Evolutionary conservation across 2,797 vertebrate genomes (phyloP).

Genomic region (Scarus forsteni): DNA sequence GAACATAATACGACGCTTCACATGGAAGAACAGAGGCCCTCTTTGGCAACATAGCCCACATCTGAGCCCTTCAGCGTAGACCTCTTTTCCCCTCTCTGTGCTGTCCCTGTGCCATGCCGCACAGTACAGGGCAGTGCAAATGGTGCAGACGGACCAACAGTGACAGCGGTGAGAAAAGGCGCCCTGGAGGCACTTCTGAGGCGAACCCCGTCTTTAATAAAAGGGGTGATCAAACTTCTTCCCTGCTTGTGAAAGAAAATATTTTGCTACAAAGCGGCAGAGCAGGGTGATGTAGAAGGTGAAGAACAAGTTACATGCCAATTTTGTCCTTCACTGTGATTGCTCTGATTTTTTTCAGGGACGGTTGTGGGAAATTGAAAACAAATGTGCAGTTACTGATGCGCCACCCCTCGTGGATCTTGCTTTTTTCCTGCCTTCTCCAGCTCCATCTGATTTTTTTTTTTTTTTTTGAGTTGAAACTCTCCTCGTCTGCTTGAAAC

Average conservation of each 20-base stretch:
- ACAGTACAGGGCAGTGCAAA: constrained; percentile 12
- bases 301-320: constrained; percentile 50
- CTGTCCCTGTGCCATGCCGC: constrained; percentile 16
- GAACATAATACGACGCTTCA: constrained; percentile 68
- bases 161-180: constrained; percentile 52
- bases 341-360: constrained; percentile 68
- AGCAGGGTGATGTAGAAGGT: constrained; percentile 42
- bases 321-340: constrained; percentile 55
- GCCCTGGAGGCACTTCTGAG: constrained; percentile 56
- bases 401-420: constrained; percentile 41
- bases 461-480: constrained; percentile 14
- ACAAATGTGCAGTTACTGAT: constrained; percentile 81
- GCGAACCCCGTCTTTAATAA: constrained; percentile 68
- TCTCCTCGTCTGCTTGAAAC: constrained; percentile 51
- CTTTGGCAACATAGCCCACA: constrained; percentile 60
- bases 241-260: constrained; percentile 75
- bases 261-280: constrained; percentile 66
- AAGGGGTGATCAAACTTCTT: constrained; percentile 76
- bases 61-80: constrained; percentile 41
- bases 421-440: constrained; percentile 10
- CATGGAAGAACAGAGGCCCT: constrained; percentile 50
- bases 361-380: constrained; percentile 75
- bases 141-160: constrained; percentile 35
- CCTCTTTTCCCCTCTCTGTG: constrained; percentile 10
- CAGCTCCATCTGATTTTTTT: constrained; percentile 3